Conservation (phyloP, 2,888 invertebrate species). For the Meiosimyza platycephala region DNA sequence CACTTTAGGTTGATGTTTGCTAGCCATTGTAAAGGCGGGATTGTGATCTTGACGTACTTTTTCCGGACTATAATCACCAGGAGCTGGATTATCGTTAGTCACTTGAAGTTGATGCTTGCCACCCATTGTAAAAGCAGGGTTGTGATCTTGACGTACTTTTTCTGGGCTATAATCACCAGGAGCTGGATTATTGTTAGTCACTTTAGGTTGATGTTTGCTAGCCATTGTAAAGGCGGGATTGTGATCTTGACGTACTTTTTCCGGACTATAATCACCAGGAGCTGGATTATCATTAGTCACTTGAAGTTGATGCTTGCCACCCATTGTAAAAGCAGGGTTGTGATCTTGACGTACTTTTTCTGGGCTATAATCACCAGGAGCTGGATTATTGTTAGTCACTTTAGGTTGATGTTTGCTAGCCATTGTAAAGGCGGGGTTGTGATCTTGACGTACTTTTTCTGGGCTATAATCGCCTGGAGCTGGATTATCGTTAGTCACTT, state of each 20-base stretch:
- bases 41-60: slow-evolving; percentile 64
- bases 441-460: neutral
- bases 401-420: too few species aligned
- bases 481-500: slow-evolving; percentile 74
- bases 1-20: slow-evolving; percentile 69
- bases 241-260: slow-evolving; percentile 66
- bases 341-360: slow-evolving; percentile 68
- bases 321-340: slow-evolving; percentile 73
- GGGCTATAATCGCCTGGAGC: slow-evolving; percentile 70
- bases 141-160: slow-evolving; percentile 70
- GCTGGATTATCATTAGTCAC: too few species aligned
- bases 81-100: slow-evolving; percentile 65
- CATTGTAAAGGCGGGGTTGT: too few species aligned
- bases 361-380: slow-evolving; percentile 68
- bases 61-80: slow-evolving; percentile 71
- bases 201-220: slow-evolving; percentile 48
- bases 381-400: too few species aligned
- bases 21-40: slow-evolving; percentile 70
- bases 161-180: slow-evolving; percentile 75
- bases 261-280: slow-evolving; percentile 66
- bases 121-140: slow-evolving; percentile 65
- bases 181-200: slow-evolving; percentile 63
- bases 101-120: slow-evolving; percentile 39
- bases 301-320: slow-evolving; percentile 68
- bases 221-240: slow-evolving; percentile 48